Conservation (phyloP, 1,140 invertebrate genomes). For the Drosophila orosa region DNA sequence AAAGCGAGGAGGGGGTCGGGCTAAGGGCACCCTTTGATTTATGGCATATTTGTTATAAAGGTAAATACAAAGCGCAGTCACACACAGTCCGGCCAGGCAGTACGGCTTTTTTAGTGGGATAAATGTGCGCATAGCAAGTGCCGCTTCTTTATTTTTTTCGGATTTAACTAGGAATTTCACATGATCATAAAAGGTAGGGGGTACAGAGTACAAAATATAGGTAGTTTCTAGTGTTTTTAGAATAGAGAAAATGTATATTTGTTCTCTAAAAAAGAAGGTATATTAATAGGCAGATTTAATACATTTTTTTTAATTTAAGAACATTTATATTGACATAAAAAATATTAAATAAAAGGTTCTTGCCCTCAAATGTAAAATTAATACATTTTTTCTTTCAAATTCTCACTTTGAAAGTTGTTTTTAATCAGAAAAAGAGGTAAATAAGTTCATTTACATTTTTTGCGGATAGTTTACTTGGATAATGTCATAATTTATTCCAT, state of each 20-base stretch:
- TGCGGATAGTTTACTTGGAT: too few relatives aligned
- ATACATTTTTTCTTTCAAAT: too few relatives aligned
- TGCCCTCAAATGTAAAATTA: too few relatives aligned
- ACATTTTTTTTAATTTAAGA: too few relatives aligned
- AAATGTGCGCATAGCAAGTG: conserved; percentile 55
- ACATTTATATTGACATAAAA: too few relatives aligned
- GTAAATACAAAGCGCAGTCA: conserved; percentile 76
- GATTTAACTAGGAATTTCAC: conserved; percentile 72
- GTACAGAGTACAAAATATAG: conserved; percentile 12
- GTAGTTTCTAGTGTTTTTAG: not conserved
- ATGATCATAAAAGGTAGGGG: conserved; percentile 62
- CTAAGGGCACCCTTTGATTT: conserved; percentile 66
- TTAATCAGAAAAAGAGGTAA: too few relatives aligned
- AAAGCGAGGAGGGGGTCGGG: not conserved
- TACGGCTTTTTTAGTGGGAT: conserved; percentile 33
- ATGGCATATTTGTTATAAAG: conserved; percentile 72
- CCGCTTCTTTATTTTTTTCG: conserved; percentile 49
- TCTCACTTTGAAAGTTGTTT: too few relatives aligned
- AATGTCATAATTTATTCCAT: too few relatives aligned
- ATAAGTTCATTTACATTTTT: too few relatives aligned
- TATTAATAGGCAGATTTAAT: too few relatives aligned
- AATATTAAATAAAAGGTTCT: too few relatives aligned
- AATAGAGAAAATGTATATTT: not conserved
- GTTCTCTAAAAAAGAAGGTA: not conserved
- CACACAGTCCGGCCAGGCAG: conserved; percentile 32